These are phyloP conservation scores for Paramacrobiotus metropolitanus DNA, from an alignment of 1,140 invertebrate species.

Conservation along the genomic window DNA sequence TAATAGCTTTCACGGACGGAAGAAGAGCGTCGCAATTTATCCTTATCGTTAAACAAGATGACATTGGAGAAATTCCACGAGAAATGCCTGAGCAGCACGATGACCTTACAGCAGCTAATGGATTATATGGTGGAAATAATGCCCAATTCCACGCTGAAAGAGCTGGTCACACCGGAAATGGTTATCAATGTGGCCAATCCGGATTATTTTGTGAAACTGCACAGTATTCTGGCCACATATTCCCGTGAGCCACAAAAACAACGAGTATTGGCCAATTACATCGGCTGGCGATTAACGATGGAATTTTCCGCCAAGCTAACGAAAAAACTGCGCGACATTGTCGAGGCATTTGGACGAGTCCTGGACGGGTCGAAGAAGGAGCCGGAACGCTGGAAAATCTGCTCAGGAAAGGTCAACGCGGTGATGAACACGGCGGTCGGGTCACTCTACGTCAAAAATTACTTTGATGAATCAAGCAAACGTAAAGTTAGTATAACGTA, in stretches of 20 bases:
- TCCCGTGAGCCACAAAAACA: neutral
- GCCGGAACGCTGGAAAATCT: constrained; percentile 53
- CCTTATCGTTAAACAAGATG: neutral
- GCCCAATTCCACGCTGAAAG: constrained; percentile 2
- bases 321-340: neutral
- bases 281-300: constrained; percentile 2
- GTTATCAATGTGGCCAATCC: neutral
- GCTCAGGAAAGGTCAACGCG: constrained; percentile 50
- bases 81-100: neutral
- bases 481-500: constrained; percentile 38
- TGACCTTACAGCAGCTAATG: neutral
- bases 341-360: neutral
- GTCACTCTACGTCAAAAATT: constrained; percentile 56
- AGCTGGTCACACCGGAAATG: neutral
- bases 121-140: neutral
- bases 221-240: neutral
- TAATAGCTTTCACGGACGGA: neutral
- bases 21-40: neutral
- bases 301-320: neutral
- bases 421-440: constrained; percentile 62
- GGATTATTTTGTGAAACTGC: neutral
- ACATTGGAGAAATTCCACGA: neutral
- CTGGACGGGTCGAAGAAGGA: constrained; percentile 21
- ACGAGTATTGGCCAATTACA: neutral
- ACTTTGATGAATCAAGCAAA: constrained; percentile 61